Percentiles rank a stretch among this genome's conserved stretches.
Evolutionary conservation across 2,888 invertebrate genomes (phyloP).

Genomic region (Macropis europaea): DNA sequence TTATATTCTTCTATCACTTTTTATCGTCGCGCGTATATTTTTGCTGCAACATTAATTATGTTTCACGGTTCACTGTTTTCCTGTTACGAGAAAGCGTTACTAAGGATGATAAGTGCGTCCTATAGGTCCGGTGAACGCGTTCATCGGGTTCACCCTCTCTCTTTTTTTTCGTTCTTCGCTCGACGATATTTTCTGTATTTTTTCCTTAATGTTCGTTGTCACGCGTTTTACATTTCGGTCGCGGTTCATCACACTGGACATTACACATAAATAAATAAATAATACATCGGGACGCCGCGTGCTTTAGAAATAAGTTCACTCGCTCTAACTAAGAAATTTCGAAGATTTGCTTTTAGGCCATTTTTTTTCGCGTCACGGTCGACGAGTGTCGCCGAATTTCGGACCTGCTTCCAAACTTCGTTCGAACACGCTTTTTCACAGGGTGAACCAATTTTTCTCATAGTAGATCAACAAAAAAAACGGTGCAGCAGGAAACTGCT

Average conservation of each 20-base stretch:
- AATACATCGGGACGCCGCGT: conserved; percentile 45
- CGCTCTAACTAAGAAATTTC: conserved; percentile 46
- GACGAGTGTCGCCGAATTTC: conserved; percentile 5
- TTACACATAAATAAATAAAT: conserved; percentile 63
- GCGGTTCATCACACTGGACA: conserved; percentile 42
- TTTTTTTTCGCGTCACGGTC: conserved; percentile 20
- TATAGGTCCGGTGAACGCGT: neutral
- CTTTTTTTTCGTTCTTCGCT: neutral
- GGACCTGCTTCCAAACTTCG: no score
- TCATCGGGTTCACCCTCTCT: conserved; percentile 5
- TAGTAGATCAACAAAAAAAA: no score
- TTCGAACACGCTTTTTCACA: no score
- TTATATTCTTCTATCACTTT: conserved; percentile 4
- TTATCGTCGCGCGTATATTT: conserved; percentile 8
- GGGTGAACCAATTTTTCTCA: no score
- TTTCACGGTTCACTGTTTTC: conserved; percentile 62
- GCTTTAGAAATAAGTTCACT: conserved; percentile 40
- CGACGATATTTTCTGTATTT: neutral
- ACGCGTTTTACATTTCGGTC: conserved; percentile 8
- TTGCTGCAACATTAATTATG: conserved; percentile 60
- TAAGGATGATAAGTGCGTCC: conserved; percentile 48
- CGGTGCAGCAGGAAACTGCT: no score
- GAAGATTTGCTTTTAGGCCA: conserved; percentile 52
- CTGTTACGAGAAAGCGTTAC: conserved; percentile 58
- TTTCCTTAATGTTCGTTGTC: neutral